Conservation (phyloP, 2,113 vertebrate species). For the Cyanistes caeruleus region DNA sequence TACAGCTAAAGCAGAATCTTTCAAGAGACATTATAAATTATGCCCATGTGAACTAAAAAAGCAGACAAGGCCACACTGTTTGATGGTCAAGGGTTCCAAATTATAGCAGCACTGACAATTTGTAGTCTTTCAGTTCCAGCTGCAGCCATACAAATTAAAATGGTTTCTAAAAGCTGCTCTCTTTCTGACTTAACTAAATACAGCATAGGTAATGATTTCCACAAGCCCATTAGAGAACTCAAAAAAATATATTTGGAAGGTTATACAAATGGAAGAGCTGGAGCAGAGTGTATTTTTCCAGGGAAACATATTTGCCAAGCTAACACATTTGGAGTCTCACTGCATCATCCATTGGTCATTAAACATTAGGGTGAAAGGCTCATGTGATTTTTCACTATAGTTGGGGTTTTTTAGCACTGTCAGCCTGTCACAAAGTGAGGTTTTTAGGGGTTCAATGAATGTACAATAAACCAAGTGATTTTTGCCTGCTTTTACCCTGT, state of each 20-base stretch:
- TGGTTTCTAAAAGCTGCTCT: conserved; percentile 3
- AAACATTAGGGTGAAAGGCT: not conserved
- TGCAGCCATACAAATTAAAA: not conserved
- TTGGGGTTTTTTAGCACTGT: not conserved
- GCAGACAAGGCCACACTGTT: not conserved
- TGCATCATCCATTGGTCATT: not conserved
- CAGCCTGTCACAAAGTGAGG: not conserved
- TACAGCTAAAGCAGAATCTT: not conserved
- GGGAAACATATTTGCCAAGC: not conserved
- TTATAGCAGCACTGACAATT: not conserved
- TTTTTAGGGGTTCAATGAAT: not conserved
- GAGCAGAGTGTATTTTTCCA: not conserved
- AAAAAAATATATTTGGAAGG: not conserved
- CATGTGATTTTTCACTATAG: not conserved
- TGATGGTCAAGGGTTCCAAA: not conserved
- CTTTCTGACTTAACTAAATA: conserved; percentile 15
- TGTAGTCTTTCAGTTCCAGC: not conserved
- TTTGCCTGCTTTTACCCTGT: not conserved
- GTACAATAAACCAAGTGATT: not conserved
- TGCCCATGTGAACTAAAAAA: not conserved
- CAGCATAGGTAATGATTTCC: not conserved
- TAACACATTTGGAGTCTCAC: not conserved
- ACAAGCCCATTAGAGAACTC: not conserved
- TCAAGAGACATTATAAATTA: not conserved
- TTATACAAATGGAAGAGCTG: not conserved